These are phyloP conservation scores for Stictocephala bisonia DNA, from an alignment of 2,888 invertebrate species.

Conservation along the genomic window DNA sequence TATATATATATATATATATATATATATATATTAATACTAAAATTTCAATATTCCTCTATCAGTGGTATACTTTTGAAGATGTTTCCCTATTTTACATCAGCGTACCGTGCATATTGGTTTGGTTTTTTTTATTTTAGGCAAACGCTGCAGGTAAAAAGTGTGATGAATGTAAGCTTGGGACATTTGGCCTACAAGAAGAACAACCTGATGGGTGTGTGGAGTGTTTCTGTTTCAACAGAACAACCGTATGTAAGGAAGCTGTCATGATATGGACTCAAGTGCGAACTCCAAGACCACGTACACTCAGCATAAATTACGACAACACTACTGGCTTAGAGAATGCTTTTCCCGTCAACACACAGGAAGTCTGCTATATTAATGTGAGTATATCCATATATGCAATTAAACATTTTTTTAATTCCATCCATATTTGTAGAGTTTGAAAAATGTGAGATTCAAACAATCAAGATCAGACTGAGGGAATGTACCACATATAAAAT, in stretches of 20 bases:
- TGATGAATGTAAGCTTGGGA: conserved; percentile 82
- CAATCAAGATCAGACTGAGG: too few relatives aligned
- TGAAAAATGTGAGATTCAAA: too few relatives aligned
- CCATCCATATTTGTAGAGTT: too few relatives aligned
- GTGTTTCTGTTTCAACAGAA: conserved; percentile 96
- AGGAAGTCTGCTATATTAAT: conserved; percentile 64
- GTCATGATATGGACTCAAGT: conserved; percentile 86
- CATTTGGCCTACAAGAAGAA: conserved; percentile 83
- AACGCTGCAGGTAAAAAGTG: conserved; percentile 89
- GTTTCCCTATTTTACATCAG: too few relatives aligned
- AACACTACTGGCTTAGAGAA: conserved; percentile 56
- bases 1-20: too few relatives aligned
- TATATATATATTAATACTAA: too few relatives aligned
- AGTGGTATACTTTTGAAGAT: too few relatives aligned
- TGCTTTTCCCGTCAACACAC: conserved; percentile 62
- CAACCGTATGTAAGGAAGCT: conserved; percentile 83
- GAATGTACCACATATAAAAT: too few relatives aligned
- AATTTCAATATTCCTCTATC: too few relatives aligned
- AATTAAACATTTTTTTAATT: too few relatives aligned
- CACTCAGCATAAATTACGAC: conserved; percentile 60
- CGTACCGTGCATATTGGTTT: too few relatives aligned
- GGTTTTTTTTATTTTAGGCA: conserved; percentile 67
- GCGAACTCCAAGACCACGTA: conserved; percentile 66
- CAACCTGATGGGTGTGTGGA: conserved; percentile 91
- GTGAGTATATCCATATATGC: too few relatives aligned